phyloP scores from a whole-genome alignment of 2,113 vertebrate genomes.

The Petroica traversi region DNA sequence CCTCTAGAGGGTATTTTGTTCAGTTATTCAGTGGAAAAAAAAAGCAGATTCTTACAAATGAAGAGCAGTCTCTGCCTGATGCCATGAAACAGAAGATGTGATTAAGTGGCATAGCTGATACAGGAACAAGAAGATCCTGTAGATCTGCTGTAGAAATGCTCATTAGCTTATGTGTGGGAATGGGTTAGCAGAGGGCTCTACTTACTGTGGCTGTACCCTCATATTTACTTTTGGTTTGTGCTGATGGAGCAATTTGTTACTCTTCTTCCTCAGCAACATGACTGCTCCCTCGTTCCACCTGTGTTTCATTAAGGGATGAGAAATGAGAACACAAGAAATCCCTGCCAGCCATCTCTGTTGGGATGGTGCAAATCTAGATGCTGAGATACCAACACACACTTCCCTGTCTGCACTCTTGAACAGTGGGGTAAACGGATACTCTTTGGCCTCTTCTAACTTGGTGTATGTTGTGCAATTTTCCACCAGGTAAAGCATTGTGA shows the following conservation, averaged over 20 bases:
- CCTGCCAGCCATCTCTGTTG: neutral
- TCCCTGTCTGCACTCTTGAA: neutral
- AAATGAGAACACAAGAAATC: neutral
- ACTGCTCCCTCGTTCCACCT: rapidly evolving
- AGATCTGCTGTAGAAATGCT: neutral
- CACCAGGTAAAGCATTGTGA: neutral
- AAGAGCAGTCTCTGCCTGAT: neutral
- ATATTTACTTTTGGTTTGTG: neutral
- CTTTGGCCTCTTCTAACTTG: neutral
- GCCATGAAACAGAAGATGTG: neutral
- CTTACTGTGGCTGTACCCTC: neutral
- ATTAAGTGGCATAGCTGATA: neutral
- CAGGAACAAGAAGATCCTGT: neutral
- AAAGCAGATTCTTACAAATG: neutral
- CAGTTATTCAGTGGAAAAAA: neutral
- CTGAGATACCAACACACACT: neutral
- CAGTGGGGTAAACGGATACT: neutral
- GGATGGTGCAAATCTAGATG: neutral
- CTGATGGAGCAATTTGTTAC: rapidly evolving
- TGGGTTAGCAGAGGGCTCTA: neutral
- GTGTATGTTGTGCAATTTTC: neutral
- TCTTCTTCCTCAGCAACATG: neutral
- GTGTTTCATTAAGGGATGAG: neutral
- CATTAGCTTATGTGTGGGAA: neutral
- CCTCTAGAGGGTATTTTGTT: neutral